A percentile compares a stretch with the other conserved stretches of the same genome.
Conservation (phyloP, 2,888 invertebrate genomes). For the Encarsia formosa region DNA sequence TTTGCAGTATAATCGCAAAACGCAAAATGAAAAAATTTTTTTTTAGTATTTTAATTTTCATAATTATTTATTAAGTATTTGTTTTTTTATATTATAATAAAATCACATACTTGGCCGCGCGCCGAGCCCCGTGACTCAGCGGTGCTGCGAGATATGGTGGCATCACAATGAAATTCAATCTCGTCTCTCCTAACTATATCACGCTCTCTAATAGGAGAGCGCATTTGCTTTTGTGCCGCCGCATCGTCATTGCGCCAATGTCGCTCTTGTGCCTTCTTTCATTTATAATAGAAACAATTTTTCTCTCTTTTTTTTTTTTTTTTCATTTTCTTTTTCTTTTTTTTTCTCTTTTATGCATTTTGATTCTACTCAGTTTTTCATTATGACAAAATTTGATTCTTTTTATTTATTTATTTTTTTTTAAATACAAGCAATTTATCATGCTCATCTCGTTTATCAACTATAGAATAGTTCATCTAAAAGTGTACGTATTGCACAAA, state of each 20-base stretch:
- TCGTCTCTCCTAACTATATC: conserved; percentile 43
- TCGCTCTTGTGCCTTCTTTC: conserved; percentile 16
- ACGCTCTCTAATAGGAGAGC: conserved; percentile 26
- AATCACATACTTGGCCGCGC: conserved; percentile 52
- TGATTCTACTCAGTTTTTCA: not conserved
- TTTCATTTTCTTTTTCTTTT: conserved; percentile 10
- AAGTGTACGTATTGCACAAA: conserved; percentile 22
- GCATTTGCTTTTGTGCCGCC: conserved; percentile 16
- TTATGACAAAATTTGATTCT: not conserved
- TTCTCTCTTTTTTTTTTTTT: conserved; percentile 11
- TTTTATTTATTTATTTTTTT: not conserved
- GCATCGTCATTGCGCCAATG: conserved; percentile 26
- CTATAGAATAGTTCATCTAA: no score
- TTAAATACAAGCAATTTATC: not conserved
- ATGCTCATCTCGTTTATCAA: no score
- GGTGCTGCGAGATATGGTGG: conserved; percentile 73
- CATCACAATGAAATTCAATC: conserved; percentile 61
- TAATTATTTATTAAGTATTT: conserved; percentile 46
- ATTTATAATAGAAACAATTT: no score
- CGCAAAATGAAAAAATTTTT: conserved; percentile 11
- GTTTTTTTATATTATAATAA: conserved; percentile 41
- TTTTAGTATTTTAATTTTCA: no score
- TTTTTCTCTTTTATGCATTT: not conserved
- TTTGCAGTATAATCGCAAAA: conserved; percentile 17
- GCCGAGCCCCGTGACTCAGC: conserved; percentile 51